Conservation (phyloP, 2,113 vertebrate genomes). For the Brevimyrus niger region DNA sequence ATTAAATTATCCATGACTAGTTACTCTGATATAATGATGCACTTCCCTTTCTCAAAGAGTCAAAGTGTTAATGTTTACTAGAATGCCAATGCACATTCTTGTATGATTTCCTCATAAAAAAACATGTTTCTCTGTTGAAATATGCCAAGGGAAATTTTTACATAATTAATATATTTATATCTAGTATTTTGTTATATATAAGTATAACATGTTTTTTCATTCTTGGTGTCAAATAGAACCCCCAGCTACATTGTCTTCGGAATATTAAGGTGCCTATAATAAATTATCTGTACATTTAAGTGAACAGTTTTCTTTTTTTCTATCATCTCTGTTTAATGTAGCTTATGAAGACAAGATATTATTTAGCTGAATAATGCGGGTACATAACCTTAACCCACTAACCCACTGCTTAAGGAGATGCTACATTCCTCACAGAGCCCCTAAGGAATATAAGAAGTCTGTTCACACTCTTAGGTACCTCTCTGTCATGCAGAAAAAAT, state of each 20-base stretch:
- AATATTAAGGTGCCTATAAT: not conserved
- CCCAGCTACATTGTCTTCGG: not conserved
- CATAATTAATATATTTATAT: not conserved
- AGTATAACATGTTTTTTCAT: not conserved
- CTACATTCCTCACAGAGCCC: not conserved
- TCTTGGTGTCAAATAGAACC: not conserved
- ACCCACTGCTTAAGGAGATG: not conserved
- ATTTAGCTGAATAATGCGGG: not conserved
- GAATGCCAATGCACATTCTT: not conserved
- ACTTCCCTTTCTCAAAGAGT: not conserved
- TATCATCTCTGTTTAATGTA: not conserved
- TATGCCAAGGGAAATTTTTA: not conserved
- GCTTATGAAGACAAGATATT: not conserved
- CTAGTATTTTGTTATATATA: not conserved
- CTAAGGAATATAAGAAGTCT: not conserved
- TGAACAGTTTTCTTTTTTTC: not conserved
- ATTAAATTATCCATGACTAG: not conserved
- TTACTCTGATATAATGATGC: not conserved
- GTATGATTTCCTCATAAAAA: not conserved
- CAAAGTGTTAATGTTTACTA: not conserved
- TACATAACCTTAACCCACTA: not conserved
- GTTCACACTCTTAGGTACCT: not conserved
- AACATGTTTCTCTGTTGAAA: not conserved
- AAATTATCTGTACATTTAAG: not conserved
- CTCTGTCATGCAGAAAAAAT: not conserved